phyloP scores from a whole-genome alignment of 2,113 vertebrate genomes.

The Pica pica region DNA sequence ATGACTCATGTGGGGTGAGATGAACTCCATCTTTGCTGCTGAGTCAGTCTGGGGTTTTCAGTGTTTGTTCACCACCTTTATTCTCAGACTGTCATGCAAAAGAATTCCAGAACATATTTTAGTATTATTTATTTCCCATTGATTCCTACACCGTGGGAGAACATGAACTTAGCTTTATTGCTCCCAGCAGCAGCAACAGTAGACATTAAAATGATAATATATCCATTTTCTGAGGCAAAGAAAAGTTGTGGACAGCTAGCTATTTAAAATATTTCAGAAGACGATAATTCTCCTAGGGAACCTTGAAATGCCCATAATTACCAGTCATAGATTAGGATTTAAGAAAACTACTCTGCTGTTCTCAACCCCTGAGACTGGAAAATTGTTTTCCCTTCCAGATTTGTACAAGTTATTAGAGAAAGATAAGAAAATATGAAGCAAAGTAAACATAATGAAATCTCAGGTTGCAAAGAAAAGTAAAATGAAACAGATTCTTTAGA shows the following conservation, averaged over 20 bases:
- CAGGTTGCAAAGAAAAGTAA: conserved; percentile 11
- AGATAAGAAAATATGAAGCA: conserved; percentile 32
- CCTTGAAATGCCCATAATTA: conserved; percentile 8
- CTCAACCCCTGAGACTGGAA: conserved; percentile 14
- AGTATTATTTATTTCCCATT: conserved; percentile 1
- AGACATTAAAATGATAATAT: conserved; percentile 50
- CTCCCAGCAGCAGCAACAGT: conserved; percentile 15
- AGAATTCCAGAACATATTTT: not conserved
- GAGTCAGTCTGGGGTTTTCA: not conserved
- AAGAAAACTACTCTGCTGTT: not conserved
- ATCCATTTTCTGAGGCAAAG: conserved; percentile 23
- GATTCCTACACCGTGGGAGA: not conserved
- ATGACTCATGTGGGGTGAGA: not conserved
- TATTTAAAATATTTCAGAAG: conserved; percentile 61
- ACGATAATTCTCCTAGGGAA: conserved; percentile 50
- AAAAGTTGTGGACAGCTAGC: conserved; percentile 49
- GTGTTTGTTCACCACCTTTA: not conserved
- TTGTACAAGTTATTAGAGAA: not conserved
- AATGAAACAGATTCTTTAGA: conserved; percentile 5
- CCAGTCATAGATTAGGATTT: conserved; percentile 29
- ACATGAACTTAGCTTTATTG: not conserved
- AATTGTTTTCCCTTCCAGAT: conserved; percentile 1
- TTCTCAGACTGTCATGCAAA: not conserved
- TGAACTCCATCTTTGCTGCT: not conserved
- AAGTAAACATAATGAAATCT: conserved; percentile 21